Evolutionary conservation across 1,140 invertebrate genomes (phyloP).

Genomic region (Trissolcus basalis): DNA sequence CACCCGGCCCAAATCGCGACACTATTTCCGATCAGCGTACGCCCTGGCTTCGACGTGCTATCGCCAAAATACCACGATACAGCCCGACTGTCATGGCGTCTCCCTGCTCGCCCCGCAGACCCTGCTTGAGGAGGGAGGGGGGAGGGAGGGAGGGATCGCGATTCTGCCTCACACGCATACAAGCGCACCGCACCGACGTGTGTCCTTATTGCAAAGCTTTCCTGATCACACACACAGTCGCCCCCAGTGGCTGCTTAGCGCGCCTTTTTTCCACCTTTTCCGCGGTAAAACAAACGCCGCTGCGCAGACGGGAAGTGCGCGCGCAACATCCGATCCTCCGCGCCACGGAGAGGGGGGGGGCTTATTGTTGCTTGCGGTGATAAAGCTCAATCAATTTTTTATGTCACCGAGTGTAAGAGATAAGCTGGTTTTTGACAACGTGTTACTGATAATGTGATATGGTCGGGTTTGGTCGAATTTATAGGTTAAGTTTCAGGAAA

Average conservation of each 20-base stretch:
- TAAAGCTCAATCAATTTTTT: no score
- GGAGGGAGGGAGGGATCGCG: neutral
- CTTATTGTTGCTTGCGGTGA: no score
- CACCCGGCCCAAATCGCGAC: conserved; percentile 5
- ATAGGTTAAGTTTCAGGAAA: no score
- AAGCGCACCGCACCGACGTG: neutral
- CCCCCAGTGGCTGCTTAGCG: neutral
- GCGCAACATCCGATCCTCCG: conserved; percentile 29
- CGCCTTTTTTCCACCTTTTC: conserved; percentile 11
- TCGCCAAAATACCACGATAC: conserved; percentile 32
- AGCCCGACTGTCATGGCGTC: conserved; percentile 51
- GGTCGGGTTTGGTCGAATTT: no score
- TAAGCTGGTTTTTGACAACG: no score
- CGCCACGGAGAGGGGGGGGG: no score
- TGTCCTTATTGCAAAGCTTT: neutral
- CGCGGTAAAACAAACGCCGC: conserved; percentile 5
- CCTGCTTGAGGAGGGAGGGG: conserved; percentile 6
- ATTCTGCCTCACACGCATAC: no score
- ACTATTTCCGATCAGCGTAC: conserved; percentile 15
- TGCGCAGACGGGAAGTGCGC: conserved; percentile 25
- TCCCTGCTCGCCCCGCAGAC: conserved; percentile 37
- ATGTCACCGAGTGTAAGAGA: no score
- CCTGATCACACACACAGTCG: neutral
- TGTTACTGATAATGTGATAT: no score
- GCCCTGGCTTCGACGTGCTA: conserved; percentile 16